Conservation (phyloP, 2,888 invertebrate genomes). For the Chaetoderma sp. region DNA sequence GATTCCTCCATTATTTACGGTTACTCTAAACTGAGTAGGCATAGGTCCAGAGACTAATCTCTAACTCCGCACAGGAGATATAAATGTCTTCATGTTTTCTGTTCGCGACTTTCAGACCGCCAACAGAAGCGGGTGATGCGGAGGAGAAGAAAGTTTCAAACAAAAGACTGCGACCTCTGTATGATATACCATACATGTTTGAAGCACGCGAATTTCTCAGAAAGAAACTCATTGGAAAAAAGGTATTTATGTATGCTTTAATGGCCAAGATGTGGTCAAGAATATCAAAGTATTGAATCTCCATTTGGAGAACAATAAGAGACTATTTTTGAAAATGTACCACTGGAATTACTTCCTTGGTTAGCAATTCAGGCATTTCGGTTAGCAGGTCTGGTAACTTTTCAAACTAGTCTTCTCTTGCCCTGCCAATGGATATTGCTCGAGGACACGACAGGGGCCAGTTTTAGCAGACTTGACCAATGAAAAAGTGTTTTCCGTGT, state of each 20-base stretch:
- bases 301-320: too few relatives aligned
- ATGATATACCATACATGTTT: conserved; percentile 98
- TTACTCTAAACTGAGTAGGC: too few relatives aligned
- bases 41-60: too few relatives aligned
- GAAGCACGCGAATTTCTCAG: conserved; percentile 97
- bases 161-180: conserved; percentile 79
- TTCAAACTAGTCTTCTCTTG: too few relatives aligned
- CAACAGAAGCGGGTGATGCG: conserved; percentile 21
- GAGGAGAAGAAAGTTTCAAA: conserved; percentile 22
- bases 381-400: neutral
- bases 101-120: neutral
- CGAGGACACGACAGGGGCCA: neutral
- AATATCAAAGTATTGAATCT: too few relatives aligned
- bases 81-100: too few relatives aligned
- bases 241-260: conserved; percentile 70
- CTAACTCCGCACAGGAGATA: too few relatives aligned
- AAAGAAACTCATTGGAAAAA: conserved; percentile 95
- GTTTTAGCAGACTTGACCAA: neutral
- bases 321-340: too few relatives aligned
- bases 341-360: too few relatives aligned
- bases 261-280: too few relatives aligned
- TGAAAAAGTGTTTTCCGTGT: neutral
- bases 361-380: too few relatives aligned
- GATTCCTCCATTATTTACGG: too few relatives aligned
- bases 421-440: neutral